Conservation (phyloP, 2,888 invertebrate species). For the Lymantria monacha region DNA sequence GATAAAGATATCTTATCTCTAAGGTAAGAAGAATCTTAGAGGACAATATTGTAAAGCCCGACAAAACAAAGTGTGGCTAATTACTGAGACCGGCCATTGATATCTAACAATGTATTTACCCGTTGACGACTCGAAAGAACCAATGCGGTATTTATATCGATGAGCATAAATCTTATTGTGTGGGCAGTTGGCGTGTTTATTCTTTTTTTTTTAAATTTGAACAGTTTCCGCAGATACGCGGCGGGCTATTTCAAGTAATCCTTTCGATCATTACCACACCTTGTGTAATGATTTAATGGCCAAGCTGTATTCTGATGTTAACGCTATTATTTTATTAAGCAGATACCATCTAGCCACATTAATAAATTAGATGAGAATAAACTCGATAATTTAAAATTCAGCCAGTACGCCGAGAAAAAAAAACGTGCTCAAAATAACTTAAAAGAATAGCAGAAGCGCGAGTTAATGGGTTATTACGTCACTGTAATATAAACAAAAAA, state of each 20-base stretch:
- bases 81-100: too few species aligned
- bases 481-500: slow-evolving; percentile 7
- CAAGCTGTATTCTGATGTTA: slow-evolving; percentile 17
- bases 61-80: too few species aligned
- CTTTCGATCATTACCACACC: slow-evolving; percentile 29
- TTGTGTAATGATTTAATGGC: slow-evolving; percentile 42
- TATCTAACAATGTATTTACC: too few species aligned
- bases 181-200: slow-evolving; percentile 61
- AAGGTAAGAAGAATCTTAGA: too few species aligned
- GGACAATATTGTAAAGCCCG: too few species aligned
- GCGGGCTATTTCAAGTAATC: slow-evolving; percentile 22
- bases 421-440: slow-evolving; percentile 17
- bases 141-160: slow-evolving; percentile 69
- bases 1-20: too few species aligned
- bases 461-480: slow-evolving; percentile 13
- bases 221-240: slow-evolving; percentile 34
- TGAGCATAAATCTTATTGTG: slow-evolving; percentile 73
- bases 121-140: slow-evolving; percentile 55
- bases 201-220: slow-evolving; percentile 51
- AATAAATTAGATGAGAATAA: slow-evolving; percentile 25
- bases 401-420: slow-evolving; percentile 11
- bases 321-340: slow-evolving; percentile 29
- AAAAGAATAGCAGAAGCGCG: slow-evolving; percentile 11
- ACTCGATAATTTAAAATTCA: slow-evolving; percentile 11
- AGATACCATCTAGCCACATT: slow-evolving; percentile 18